Percentiles rank a stretch among this genome's conserved stretches.
phyloP scores from a whole-genome alignment of 1,140 invertebrate genomes.

The Ectropis grisescens region DNA sequence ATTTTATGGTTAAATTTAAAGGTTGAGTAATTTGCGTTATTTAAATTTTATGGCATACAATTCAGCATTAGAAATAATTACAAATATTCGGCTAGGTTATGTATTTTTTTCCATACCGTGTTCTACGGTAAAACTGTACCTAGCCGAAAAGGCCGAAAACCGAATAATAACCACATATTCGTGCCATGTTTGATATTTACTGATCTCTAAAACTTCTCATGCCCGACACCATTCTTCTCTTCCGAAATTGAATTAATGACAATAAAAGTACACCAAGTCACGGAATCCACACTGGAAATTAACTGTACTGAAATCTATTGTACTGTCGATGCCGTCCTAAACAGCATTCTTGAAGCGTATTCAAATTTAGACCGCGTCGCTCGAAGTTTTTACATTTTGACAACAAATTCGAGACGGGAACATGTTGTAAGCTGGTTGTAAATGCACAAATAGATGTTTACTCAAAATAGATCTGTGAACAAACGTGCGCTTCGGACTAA shows the following conservation, averaged over 20 bases:
- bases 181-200: too few relatives aligned
- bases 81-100: too few relatives aligned
- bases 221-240: constrained; percentile 24
- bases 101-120: too few relatives aligned
- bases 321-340: constrained; percentile 24
- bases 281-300: constrained; percentile 26
- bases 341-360: constrained; percentile 36
- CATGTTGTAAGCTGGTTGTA: constrained; percentile 29
- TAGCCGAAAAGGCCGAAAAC: too few relatives aligned
- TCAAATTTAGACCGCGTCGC: constrained; percentile 44
- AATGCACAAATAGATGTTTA: constrained; percentile 32
- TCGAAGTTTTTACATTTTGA: constrained; percentile 30
- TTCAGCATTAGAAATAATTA: too few relatives aligned
- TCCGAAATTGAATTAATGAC: constrained; percentile 37
- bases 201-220: constrained; percentile 35
- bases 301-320: constrained; percentile 36
- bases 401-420: constrained; percentile 28
- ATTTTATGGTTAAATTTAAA: too few relatives aligned
- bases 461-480: constrained; percentile 46
- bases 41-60: too few relatives aligned
- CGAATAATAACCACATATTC: too few relatives aligned
- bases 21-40: too few relatives aligned
- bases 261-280: constrained; percentile 34
- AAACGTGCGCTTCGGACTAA: constrained; percentile 40
- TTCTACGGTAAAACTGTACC: too few relatives aligned